A percentile compares a stretch with the other conserved stretches of the same genome.
Conservation (phyloP, 2,797 vertebrate genomes). For the Yasuhikotakia modesta region DNA sequence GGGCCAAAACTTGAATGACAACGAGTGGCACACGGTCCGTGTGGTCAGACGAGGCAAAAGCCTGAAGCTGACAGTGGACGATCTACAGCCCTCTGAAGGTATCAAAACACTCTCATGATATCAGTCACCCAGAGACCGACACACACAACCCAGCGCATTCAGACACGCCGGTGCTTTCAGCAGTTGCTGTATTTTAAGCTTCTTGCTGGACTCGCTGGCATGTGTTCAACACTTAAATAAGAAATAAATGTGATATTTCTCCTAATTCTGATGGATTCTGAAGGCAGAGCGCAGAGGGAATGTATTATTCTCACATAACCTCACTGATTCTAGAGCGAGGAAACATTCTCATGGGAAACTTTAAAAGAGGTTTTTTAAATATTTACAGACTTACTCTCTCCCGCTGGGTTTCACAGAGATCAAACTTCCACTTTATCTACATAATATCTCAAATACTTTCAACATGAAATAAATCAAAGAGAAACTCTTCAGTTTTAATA, state of each 20-base stretch:
- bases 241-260: constrained; percentile 23
- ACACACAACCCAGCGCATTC: background rate
- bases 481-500: background rate
- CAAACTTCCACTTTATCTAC: constrained; percentile 15
- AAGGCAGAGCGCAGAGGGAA: constrained; percentile 28
- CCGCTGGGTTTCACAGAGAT: constrained; percentile 19
- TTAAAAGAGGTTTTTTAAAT: constrained; percentile 48
- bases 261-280: constrained; percentile 14
- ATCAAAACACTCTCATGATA: constrained; percentile 49
- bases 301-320: constrained; percentile 58
- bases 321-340: constrained; percentile 49
- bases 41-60: constrained; percentile 95
- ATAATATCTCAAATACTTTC: constrained; percentile 30
- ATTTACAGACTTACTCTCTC: constrained; percentile 36
- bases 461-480: background rate
- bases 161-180: constrained; percentile 1
- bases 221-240: constrained; percentile 26
- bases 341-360: constrained; percentile 26
- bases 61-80: constrained; percentile 96
- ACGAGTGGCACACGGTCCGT: constrained; percentile 99
- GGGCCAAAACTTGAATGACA: constrained; percentile 98
- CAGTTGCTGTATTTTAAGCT: constrained; percentile 15
- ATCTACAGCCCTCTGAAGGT: constrained; percentile 97
- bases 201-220: constrained; percentile 7
- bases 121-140: background rate